Base-by-base conservation (phyloP, 1,140 invertebrate genomes). In the Galleria mellonella region DNA sequence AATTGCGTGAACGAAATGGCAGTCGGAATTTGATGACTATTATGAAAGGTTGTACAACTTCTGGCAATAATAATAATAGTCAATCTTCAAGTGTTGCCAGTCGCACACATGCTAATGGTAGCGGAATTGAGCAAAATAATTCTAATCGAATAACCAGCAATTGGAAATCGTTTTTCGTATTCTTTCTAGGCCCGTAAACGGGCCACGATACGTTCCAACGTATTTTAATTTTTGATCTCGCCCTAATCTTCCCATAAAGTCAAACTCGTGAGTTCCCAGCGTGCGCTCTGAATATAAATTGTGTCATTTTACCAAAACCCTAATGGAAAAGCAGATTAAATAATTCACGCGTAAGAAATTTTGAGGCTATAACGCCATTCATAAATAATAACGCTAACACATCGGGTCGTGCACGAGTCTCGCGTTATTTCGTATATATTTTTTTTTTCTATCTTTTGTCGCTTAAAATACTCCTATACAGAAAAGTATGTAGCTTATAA, bases 301-400 rank as follows among this genome's bases (percentile, higher is more conserved):
- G 71, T 78, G 74, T 76, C 71, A 77, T 81, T 79, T 72, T 59
- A 43, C 48, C 56, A 72, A 72, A 78, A 74, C 72, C 71, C 62
- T 83, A 81, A 83, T 83, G 79, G 79, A 81, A 79, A 77, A 75
- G 62, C 56, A 69, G 72, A 77, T 79, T 83, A 78, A 79, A 79
- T 83, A 75, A 79, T 83, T 75, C 74, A 79, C 46, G 51, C 59
- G 72, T 70, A 74, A 76, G 79, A 76, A 76, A 76, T 78, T 79
- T 76, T 70, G 72, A 72, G 68, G 51, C 65, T 68, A 79, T 79
- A 79, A 83, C 62, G 63, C 61, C 53, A 54, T 83, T 71, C 67
- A 79, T 83, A 83, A 76, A 74, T 79, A 66, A 83, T 71, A 60
- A 65, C 62, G 63, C 63, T 62, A 58, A 56, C 58, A 68, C 61